Percentiles rank a stretch among this genome's conserved stretches.
These are phyloP conservation scores for Coleophora flavipennella DNA, from an alignment of 2,888 invertebrate genomes.

Conservation along the genomic window DNA sequence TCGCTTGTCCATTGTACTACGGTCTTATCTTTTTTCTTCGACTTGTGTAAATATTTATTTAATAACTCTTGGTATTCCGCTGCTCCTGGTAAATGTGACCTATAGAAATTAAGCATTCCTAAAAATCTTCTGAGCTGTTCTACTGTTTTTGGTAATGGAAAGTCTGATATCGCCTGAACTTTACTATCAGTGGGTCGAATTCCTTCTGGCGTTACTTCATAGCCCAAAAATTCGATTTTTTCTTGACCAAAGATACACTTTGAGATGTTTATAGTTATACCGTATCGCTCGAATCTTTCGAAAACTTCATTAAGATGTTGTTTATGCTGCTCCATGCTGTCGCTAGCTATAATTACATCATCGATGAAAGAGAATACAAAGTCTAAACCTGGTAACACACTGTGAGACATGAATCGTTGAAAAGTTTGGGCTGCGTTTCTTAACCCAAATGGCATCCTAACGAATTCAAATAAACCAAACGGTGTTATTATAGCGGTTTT, in stretches of 20 bases:
- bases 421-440: conserved; percentile 28
- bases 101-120: conserved; percentile 12
- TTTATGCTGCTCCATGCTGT: conserved; percentile 5
- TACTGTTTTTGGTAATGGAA: conserved; percentile 8
- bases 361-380: conserved; percentile 24
- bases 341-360: conserved; percentile 24
- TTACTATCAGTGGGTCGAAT: conserved; percentile 8
- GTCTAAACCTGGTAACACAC: conserved; percentile 15
- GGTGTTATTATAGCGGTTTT: conserved; percentile 37
- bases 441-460: conserved; percentile 27
- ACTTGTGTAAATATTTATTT: conserved; percentile 10
- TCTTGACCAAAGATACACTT: conserved; percentile 12
- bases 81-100: conserved; percentile 4
- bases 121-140: conserved; percentile 9
- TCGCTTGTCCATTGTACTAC: conserved; percentile 13
- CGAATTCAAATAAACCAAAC: conserved; percentile 28
- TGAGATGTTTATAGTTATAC: conserved; percentile 12
- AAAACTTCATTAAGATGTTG: conserved; percentile 12
- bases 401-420: conserved; percentile 24
- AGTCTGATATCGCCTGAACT: conserved; percentile 11
- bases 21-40: conserved; percentile 17
- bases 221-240: conserved; percentile 14
- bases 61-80: conserved; percentile 4
- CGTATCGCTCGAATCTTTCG: conserved; percentile 10
- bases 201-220: conserved; percentile 7